These are phyloP conservation scores for Oscheius sp. DNA, from an alignment of 2,888 invertebrate species.

Conservation along the genomic window DNA sequence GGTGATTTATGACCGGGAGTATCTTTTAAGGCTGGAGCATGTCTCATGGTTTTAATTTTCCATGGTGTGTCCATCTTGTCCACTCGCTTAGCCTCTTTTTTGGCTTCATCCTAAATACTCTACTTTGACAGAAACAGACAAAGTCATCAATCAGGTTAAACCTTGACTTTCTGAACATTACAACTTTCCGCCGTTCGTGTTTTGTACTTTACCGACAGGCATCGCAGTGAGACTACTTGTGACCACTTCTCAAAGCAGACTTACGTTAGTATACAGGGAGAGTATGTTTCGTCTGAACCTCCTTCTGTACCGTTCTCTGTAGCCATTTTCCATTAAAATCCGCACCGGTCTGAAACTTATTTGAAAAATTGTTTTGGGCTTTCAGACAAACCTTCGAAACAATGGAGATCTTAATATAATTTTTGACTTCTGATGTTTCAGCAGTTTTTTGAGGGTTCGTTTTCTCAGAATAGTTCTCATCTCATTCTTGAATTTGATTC, in stretches of 20 bases:
- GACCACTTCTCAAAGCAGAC: neutral
- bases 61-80: slow-evolving; percentile 41
- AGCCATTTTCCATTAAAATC: neutral
- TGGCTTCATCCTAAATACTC: slow-evolving; percentile 46
- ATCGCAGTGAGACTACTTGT: neutral
- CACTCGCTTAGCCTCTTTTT: slow-evolving; percentile 41
- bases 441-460: neutral
- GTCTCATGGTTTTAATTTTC: slow-evolving; percentile 37
- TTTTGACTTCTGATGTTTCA: neutral
- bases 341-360: slow-evolving; percentile 13
- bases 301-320: slow-evolving; percentile 6
- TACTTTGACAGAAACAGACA: too few species aligned
- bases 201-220: neutral
- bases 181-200: neutral
- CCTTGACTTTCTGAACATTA: slow-evolving; percentile 9
- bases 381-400: neutral
- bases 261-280: slow-evolving; percentile 51
- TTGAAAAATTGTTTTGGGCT: neutral
- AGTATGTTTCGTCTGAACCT: slow-evolving; percentile 49
- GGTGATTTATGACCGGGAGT: slow-evolving; percentile 40
- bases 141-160: neutral
- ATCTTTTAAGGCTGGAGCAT: slow-evolving; percentile 21
- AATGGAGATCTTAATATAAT: neutral
- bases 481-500: slow-evolving; percentile 3
- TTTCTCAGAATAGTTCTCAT: slow-evolving; percentile 13